Evolutionary conservation across 2,797 vertebrate genomes (phyloP), one percentile per base, ranked within the genome.

Genomic region (Lepilemur ruficaudatus): DNA sequence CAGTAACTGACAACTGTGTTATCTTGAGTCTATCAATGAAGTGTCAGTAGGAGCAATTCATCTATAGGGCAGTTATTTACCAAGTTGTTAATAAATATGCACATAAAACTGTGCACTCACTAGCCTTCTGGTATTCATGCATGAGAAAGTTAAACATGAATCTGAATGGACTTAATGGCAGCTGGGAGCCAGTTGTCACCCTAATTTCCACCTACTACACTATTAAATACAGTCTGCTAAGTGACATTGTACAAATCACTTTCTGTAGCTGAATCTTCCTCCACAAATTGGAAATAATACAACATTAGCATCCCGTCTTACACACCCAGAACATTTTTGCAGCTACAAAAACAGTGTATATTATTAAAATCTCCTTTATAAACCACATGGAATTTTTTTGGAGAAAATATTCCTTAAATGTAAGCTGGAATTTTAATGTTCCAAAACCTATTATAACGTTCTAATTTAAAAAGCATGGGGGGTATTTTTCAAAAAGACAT

Each of bases 351-450:
- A 17, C 4, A 4, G 15, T 75, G 12, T 35, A 48, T 61, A 32
- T 72, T 93, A 91, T 82, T 78, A 63, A 93, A 94, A 92, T 63
- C 11, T 70, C 57, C 25, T 78, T 11, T 61, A 18, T 72, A 89
- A 84, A 43, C 88, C 57, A 48, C 48, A 41, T 82, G 73, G 10
- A 57, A 2, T 57, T 52, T 90, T n/a, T n/a, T 84, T 55, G 23
- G 41, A 76, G 61, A 72, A 89, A 82, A 55, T 11, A n/a, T 3
- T 41, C 50, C 32, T 92, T 63, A 69, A 89, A 93, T 65, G 18
- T 79, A 79, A 94, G n/a, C 20, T 95, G 38, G n/a, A 73, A 65
- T 79, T 78, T 7, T 82, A n/a, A 48, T 22, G 4, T 79, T 91
- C 43, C 41, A 67, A 80, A 94, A 57, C n/a, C 48, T 83, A n/a